Evolutionary conservation across 2,797 vertebrate genomes (phyloP).

Genomic region (Scyliorhinus canicula): DNA sequence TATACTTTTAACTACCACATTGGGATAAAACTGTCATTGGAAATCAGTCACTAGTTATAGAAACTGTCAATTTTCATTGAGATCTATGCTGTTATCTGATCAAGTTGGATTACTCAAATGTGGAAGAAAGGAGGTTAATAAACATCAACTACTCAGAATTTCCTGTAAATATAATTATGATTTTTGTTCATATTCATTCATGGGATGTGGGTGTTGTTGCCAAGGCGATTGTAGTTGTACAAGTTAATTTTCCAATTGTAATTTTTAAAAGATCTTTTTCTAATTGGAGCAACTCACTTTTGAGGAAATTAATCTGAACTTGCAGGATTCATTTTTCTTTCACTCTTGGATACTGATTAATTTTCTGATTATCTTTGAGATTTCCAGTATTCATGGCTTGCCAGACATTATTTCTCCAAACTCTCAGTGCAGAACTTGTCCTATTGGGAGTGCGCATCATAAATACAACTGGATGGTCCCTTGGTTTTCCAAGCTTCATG

Average conservation of each 20-base stretch:
- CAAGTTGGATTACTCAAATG: background rate
- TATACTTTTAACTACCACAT: background rate
- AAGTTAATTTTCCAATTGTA: no score
- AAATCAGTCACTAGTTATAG: background rate
- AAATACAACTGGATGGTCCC: background rate
- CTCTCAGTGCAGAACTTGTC: background rate
- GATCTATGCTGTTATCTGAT: background rate
- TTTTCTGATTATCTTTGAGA: background rate
- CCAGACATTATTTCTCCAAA: background rate
- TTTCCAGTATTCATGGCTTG: background rate
- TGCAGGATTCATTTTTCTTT: background rate
- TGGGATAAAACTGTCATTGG: background rate
- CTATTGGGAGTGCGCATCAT: background rate
- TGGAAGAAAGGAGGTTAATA: background rate
- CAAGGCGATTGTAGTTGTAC: no score
- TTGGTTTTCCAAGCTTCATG: background rate
- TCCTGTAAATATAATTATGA: background rate
- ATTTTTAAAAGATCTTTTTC: no score
- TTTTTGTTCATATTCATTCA: background rate
- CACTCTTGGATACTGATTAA: background rate
- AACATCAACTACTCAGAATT: background rate
- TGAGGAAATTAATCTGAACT: background rate
- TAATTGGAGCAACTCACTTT: no score
- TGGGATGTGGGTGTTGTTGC: no score
- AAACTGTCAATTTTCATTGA: background rate